These are phyloP conservation scores for Drosophila maculinotata DNA, from an alignment of 2,888 invertebrate species.

Conservation along the genomic window DNA sequence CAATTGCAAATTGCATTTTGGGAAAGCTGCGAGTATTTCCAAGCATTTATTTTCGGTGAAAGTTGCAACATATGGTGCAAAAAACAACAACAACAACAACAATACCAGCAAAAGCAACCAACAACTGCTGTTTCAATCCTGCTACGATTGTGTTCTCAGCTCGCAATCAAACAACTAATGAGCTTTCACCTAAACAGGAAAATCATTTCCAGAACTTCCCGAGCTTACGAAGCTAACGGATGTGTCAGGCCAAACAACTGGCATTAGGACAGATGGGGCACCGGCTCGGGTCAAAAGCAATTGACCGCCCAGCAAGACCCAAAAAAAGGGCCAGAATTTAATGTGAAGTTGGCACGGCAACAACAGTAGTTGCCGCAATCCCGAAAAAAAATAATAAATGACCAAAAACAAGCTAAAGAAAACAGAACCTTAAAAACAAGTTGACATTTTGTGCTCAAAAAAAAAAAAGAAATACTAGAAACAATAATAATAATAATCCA, in stretches of 20 bases:
- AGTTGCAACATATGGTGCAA: conserved; percentile 65
- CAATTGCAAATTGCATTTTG: conserved; percentile 76
- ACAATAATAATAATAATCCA: conserved; percentile 58
- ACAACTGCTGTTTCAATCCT: conserved; percentile 39
- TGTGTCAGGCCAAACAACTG: conserved; percentile 40
- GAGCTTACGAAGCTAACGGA: conserved; percentile 58
- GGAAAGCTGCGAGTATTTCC: conserved; percentile 51
- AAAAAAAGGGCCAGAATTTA: conserved; percentile 58
- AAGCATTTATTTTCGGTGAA: conserved; percentile 53
- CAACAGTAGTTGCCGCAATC: conserved; percentile 30
- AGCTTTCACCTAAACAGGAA: conserved; percentile 75
- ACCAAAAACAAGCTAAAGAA: conserved; percentile 33
- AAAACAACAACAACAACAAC: conserved; percentile 7
- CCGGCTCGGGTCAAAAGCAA: conserved; percentile 69
- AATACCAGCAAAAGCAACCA: no score
- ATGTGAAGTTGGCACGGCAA: conserved; percentile 62
- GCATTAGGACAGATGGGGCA: conserved; percentile 21
- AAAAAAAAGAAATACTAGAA: conserved; percentile 54
- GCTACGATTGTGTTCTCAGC: conserved; percentile 22
- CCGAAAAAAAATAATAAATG: conserved; percentile 13
- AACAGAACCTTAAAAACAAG: conserved; percentile 26
- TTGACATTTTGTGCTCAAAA: conserved; percentile 41
- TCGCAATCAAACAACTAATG: conserved; percentile 47
- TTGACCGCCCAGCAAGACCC: conserved; percentile 67
- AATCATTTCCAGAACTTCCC: conserved; percentile 69